Percentiles rank a stretch among this genome's conserved stretches.
Conservation (phyloP, 2,113 vertebrate genomes). For the Xiphorhynchus elegans region DNA sequence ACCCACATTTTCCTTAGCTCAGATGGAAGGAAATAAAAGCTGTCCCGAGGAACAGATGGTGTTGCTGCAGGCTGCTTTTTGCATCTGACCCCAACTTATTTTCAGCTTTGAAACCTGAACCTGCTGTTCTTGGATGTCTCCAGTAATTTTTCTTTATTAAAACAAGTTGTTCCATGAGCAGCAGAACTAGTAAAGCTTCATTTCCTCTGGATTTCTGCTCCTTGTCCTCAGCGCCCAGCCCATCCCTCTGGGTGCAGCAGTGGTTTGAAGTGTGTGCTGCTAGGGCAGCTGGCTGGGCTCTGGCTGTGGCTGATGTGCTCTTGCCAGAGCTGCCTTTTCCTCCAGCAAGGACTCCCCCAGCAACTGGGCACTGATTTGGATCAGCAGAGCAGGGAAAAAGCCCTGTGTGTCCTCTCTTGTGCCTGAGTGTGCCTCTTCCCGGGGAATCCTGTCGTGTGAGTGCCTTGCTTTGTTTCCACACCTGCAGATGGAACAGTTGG, state of each 20-base stretch:
- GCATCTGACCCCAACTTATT: constrained; percentile 65
- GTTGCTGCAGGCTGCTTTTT: constrained; percentile 69
- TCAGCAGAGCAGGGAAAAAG: not conserved
- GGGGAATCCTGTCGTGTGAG: fast-evolving
- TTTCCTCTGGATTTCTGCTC: constrained; percentile 19
- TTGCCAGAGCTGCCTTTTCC: not conserved
- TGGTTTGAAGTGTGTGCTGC: not conserved
- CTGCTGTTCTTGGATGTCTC: constrained; percentile 64
- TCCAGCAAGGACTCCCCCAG: not conserved
- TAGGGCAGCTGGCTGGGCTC: not conserved
- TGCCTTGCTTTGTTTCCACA: not conserved
- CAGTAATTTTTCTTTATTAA: constrained; percentile 59
- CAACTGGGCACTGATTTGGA: not conserved
- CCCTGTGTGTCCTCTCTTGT: not conserved
- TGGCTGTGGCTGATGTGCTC: not conserved
- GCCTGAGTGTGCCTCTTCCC: not conserved
- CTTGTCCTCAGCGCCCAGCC: not conserved
- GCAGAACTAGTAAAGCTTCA: constrained; percentile 59
- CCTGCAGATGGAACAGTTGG: not conserved
- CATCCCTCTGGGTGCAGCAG: not conserved
- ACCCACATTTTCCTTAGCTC: constrained; percentile 64
- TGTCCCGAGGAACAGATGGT: constrained; percentile 57
- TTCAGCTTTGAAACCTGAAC: constrained; percentile 71
- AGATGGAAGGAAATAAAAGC: constrained; percentile 70
- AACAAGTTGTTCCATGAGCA: constrained; percentile 53